Evolutionary conservation across 2,888 invertebrate genomes (phyloP).

Genomic region (Drosophila niveifrons): DNA sequence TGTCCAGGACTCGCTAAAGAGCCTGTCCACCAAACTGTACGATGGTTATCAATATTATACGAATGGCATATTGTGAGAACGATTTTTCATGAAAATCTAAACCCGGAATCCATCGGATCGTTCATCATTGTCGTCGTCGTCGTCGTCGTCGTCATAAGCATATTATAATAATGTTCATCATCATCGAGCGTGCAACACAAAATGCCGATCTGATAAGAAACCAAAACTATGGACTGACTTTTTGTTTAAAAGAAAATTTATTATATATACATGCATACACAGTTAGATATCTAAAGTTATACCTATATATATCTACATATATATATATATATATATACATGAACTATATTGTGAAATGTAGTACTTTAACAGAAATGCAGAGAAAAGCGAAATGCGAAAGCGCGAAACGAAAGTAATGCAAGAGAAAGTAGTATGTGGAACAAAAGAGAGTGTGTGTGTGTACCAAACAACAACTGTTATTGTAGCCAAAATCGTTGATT

Average conservation of each 20-base stretch:
- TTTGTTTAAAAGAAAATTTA: slow-evolving; percentile 60
- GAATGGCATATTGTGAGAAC: slow-evolving; percentile 92
- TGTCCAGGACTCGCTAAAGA: slow-evolving; percentile 97
- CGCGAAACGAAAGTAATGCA: slow-evolving; percentile 1
- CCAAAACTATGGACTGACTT: slow-evolving; percentile 77
- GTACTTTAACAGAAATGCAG: slow-evolving; percentile 33
- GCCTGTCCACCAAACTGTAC: slow-evolving; percentile 98
- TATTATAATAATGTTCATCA: background rate
- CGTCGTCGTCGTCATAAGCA: slow-evolving; percentile 5
- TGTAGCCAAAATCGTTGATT: slow-evolving; percentile 69
- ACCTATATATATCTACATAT: slow-evolving; percentile 15
- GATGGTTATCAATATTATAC: slow-evolving; percentile 99
- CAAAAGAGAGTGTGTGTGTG: slow-evolving; percentile 26
- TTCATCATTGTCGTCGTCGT: slow-evolving; percentile 8
- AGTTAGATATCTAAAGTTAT: slow-evolving; percentile 40
- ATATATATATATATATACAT: slow-evolving; percentile 42
- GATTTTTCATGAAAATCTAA: slow-evolving; percentile 86
- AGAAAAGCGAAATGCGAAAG: slow-evolving; percentile 21
- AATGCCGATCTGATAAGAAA: slow-evolving; percentile 61
- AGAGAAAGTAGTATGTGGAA: slow-evolving; percentile 7
- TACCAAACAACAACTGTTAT: slow-evolving; percentile 68
- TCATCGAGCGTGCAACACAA: slow-evolving; percentile 21
- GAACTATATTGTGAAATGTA: slow-evolving; percentile 46
- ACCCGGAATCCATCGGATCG: slow-evolving; percentile 18
- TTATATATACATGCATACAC: slow-evolving; percentile 38